A percentile compares a stretch with the other conserved stretches of the same genome.
Evolutionary conservation across 37 sponge, comb jelly and placozoan genomes (phyloP).

Genomic region (Sycon ciliatum): DNA sequence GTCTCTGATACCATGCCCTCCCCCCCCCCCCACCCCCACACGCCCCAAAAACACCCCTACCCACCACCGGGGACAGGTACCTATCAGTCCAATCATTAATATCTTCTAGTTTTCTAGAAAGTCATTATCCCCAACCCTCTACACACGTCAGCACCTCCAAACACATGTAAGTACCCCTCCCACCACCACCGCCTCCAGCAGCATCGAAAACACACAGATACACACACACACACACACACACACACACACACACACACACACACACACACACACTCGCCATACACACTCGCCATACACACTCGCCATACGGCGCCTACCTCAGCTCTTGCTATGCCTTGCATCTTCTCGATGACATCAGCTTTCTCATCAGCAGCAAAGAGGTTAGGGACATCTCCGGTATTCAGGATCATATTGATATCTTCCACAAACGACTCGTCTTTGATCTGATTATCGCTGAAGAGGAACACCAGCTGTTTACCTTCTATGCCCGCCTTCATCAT

Average conservation of each 20-base stretch:
- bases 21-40: too few relatives aligned
- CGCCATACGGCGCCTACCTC: conserved; percentile 29
- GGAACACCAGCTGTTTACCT: conserved; percentile 76
- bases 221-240: conserved; percentile 14
- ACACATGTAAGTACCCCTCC: too few relatives aligned
- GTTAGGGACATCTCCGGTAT: conserved; percentile 96
- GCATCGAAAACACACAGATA: neutral
- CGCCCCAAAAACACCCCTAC: too few relatives aligned
- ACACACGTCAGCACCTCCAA: too few relatives aligned
- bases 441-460: conserved; percentile 96
- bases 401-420: conserved; percentile 96
- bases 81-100: too few relatives aligned
- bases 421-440: conserved; percentile 96
- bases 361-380: conserved; percentile 91
- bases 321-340: conserved; percentile 66
- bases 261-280: conserved; percentile 1
- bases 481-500: conserved; percentile 81
- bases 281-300: neutral
- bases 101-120: too few relatives aligned
- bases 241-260: neutral
- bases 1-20: too few relatives aligned
- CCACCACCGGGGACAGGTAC: too few relatives aligned
- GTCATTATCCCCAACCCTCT: too few relatives aligned
- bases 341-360: conserved; percentile 91
- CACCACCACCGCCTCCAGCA: neutral